Evolutionary conservation across 2,888 invertebrate species (phyloP).

Genomic region (Phasia obesa): DNA sequence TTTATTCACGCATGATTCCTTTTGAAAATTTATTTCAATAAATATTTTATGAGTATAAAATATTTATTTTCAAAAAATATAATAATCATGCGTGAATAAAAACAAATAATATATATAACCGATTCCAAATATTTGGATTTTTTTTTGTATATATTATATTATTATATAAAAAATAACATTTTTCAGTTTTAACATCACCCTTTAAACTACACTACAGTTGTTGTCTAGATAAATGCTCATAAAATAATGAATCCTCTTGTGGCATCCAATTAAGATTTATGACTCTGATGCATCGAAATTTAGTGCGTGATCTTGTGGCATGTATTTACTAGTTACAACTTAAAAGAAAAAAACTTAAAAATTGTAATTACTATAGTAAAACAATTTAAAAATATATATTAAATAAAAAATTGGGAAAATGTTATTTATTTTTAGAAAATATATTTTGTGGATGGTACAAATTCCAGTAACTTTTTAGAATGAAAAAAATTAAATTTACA

Average conservation of each 20-base stretch:
- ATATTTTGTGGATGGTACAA: neutral
- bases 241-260: constrained; percentile 61
- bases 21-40: too few species aligned
- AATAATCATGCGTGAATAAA: too few species aligned
- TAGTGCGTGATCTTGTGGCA: constrained; percentile 77
- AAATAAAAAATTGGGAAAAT: neutral
- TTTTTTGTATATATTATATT: too few species aligned
- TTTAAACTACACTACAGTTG: neutral
- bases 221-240: constrained; percentile 43
- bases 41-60: too few species aligned
- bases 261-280: constrained; percentile 79
- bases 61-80: too few species aligned
- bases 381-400: neutral
- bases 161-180: neutral
- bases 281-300: constrained; percentile 74
- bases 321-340: constrained; percentile 52
- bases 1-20: too few species aligned
- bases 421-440: neutral
- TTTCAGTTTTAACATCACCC: constrained; percentile 7
- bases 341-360: neutral
- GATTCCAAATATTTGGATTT: too few species aligned
- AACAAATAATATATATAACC: too few species aligned
- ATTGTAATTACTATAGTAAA: constrained; percentile 49
- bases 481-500: neutral
- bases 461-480: constrained; percentile 1